These are phyloP conservation scores for Hestina assimilis DNA, from an alignment of 1,140 invertebrate species.

Conservation along the genomic window DNA sequence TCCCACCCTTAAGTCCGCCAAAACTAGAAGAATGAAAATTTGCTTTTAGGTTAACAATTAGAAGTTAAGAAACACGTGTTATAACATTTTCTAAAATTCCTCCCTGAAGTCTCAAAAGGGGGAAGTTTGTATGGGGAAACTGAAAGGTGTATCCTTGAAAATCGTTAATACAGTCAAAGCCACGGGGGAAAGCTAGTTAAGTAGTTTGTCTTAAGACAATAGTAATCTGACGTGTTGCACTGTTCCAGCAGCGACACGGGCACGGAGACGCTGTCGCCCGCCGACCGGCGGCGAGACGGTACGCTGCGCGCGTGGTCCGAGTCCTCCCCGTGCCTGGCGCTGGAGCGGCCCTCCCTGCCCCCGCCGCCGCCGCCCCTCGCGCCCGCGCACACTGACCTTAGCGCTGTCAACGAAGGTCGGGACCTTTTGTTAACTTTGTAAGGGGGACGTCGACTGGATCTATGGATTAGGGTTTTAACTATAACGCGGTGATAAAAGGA, in stretches of 20 bases:
- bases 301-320: constrained; percentile 40
- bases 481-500: too few relatives aligned
- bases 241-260: constrained; percentile 58
- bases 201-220: not conserved
- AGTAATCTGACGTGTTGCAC: not conserved
- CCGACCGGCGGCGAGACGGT: constrained; percentile 34
- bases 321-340: constrained; percentile 44
- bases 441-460: constrained; percentile 55
- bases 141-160: too few relatives aligned
- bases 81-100: too few relatives aligned
- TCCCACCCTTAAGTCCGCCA: too few relatives aligned
- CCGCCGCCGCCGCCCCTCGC: constrained; percentile 35
- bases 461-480: not conserved
- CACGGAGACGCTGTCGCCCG: constrained; percentile 40
- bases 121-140: too few relatives aligned
- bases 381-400: constrained; percentile 57
- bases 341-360: constrained; percentile 42
- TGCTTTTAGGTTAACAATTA: too few relatives aligned
- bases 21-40: too few relatives aligned
- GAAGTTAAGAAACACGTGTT: too few relatives aligned
- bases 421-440: constrained; percentile 17
- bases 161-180: too few relatives aligned
- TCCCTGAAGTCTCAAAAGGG: too few relatives aligned
- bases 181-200: too few relatives aligned
- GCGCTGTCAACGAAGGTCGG: constrained; percentile 72